A percentile compares a stretch with the other conserved stretches of the same genome.
These are phyloP conservation scores for Diorhabda elongata DNA, from an alignment of 1,140 invertebrate genomes.

Conservation along the genomic window DNA sequence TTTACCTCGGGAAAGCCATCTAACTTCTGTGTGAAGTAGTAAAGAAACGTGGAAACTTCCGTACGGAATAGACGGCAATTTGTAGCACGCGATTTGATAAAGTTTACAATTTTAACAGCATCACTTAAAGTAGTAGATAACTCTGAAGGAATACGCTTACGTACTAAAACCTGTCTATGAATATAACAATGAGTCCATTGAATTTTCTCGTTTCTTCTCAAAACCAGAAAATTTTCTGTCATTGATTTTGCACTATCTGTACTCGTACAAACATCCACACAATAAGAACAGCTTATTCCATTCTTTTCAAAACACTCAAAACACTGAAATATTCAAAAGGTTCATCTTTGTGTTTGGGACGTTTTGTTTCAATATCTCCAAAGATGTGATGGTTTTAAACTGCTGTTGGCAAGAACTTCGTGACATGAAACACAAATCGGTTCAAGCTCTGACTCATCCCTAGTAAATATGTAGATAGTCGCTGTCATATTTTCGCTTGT, in stretches of 20 bases:
- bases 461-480: not conserved
- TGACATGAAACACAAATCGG: not conserved
- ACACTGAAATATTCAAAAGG: not conserved
- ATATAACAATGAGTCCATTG: too few relatives aligned
- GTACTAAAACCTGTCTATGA: too few relatives aligned
- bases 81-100: slow-evolving; percentile 37
- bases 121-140: slow-evolving; percentile 26
- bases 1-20: slow-evolving; percentile 38
- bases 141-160: not conserved
- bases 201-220: too few relatives aligned
- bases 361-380: not conserved
- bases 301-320: not conserved
- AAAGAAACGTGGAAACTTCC: slow-evolving; percentile 31
- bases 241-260: not conserved
- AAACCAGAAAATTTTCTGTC: not conserved
- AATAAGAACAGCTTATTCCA: not conserved
- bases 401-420: not conserved
- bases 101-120: slow-evolving; percentile 40
- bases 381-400: not conserved
- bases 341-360: not conserved
- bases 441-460: not conserved
- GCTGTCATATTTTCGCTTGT: not conserved
- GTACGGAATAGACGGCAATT: slow-evolving; percentile 37
- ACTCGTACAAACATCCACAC: not conserved
- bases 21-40: slow-evolving; percentile 19